Conservation (phyloP, 2,113 vertebrate species). For the Candoia aspera region DNA sequence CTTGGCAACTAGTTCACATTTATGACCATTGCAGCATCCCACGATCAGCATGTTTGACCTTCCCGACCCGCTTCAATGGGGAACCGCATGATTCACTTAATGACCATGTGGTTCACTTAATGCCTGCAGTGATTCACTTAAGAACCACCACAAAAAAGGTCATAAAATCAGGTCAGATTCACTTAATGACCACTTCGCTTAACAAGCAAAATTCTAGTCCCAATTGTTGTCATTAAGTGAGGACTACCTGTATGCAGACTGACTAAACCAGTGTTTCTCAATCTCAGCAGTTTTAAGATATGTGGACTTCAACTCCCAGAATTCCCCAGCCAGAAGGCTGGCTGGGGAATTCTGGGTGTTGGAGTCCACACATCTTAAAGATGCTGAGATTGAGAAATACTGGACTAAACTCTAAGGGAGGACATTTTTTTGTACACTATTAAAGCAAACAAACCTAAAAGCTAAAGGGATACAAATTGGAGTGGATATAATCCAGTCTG, state of each 20-base stretch:
- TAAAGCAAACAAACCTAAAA: slow-evolving; percentile 32
- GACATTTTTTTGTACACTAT: slow-evolving; percentile 33
- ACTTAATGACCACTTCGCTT: too few species aligned
- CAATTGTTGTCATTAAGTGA: too few species aligned
- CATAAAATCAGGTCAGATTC: too few species aligned
- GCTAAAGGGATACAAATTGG: slow-evolving; percentile 5
- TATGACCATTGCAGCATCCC: too few species aligned
- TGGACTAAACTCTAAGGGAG: not conserved
- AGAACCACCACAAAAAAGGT: too few species aligned
- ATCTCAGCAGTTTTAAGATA: not conserved
- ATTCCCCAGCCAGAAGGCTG: not conserved
- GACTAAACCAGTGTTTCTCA: not conserved
- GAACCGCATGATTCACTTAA: too few species aligned
- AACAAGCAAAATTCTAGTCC: too few species aligned
- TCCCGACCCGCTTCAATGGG: too few species aligned
- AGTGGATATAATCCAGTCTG: slow-evolving; percentile 32
- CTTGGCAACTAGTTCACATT: too few species aligned
- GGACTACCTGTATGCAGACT: not conserved
- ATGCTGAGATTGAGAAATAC: not conserved
- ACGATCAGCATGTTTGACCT: too few species aligned
- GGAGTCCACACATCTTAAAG: not conserved
- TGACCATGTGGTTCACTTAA: too few species aligned
- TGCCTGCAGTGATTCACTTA: too few species aligned
- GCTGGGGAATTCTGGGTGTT: not conserved
- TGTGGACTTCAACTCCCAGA: not conserved